Evolutionary conservation across 1,140 invertebrate species (phyloP).

Genomic region (Conus betulinus): DNA sequence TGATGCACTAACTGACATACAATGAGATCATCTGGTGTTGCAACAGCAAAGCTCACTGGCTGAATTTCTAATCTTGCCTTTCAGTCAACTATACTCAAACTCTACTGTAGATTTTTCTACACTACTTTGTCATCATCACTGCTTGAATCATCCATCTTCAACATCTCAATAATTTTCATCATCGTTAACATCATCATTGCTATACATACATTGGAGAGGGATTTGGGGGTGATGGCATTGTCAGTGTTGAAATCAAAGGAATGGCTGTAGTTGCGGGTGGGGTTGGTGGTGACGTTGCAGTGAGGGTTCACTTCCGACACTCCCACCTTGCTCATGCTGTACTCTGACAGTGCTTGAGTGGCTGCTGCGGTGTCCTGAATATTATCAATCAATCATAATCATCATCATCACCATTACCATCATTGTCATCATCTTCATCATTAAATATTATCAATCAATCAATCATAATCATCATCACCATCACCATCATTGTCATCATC

Average conservation of each 20-base stretch:
- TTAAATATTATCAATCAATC: too few relatives aligned
- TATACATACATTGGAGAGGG: constrained; percentile 39
- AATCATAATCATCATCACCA: neutral
- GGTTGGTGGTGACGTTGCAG: constrained; percentile 40
- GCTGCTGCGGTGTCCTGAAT: constrained; percentile 45
- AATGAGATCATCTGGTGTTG: too few relatives aligned
- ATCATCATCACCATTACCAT: constrained; percentile 10
- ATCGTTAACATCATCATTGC: too few relatives aligned
- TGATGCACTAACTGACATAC: too few relatives aligned
- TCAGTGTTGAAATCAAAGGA: constrained; percentile 44
- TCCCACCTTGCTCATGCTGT: constrained; percentile 34
- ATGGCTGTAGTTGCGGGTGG: constrained; percentile 16
- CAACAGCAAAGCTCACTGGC: too few relatives aligned
- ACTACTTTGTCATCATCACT: neutral
- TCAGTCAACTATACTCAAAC: too few relatives aligned
- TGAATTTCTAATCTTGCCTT: too few relatives aligned
- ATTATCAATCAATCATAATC: constrained; percentile 24
- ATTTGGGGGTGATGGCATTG: constrained; percentile 42
- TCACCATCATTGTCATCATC: constrained; percentile 21
- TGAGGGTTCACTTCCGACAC: constrained; percentile 26
- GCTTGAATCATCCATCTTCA: neutral
- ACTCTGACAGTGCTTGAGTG: constrained; percentile 43
- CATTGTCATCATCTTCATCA: constrained; percentile 21
- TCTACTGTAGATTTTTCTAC: neutral
- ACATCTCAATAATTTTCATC: neutral